Evolutionary conservation across 2,113 vertebrate species (phyloP).

Genomic region (Otolemur garnettii): DNA sequence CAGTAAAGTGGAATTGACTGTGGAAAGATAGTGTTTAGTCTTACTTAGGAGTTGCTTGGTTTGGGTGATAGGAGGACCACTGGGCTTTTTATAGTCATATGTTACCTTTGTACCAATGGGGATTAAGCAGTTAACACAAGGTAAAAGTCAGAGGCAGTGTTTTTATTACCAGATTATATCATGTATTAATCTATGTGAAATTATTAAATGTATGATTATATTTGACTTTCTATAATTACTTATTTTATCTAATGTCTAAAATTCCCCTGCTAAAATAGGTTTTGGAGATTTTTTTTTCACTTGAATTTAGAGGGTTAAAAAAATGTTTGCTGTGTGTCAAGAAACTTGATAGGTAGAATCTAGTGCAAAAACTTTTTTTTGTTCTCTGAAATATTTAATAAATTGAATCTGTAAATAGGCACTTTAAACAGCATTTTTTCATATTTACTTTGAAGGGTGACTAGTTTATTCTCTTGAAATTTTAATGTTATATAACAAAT

Average conservation of each 20-base stretch:
- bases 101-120: not conserved
- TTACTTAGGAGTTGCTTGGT: not conserved
- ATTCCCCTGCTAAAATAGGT: not conserved
- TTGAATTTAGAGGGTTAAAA: conserved; percentile 29
- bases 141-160: not conserved
- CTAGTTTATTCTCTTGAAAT: not conserved
- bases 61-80: not conserved
- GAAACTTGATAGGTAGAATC: conserved; percentile 15
- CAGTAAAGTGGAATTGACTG: conserved; percentile 39
- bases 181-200: not conserved
- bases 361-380: conserved; percentile 22
- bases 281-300: conserved; percentile 7
- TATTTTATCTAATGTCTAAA: conserved; percentile 29
- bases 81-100: not conserved
- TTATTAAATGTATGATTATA: not conserved
- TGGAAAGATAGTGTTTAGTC: not conserved
- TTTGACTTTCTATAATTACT: not conserved
- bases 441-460: conserved; percentile 54
- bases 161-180: conserved; percentile 31
- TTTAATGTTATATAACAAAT: not conserved
- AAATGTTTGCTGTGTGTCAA: not conserved
- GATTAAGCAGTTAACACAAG: not conserved
- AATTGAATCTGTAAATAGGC: conserved; percentile 39
- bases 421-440: not conserved
- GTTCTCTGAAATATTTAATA: conserved; percentile 54